A percentile compares a stretch with the other conserved stretches of the same genome.
phyloP scores from a whole-genome alignment of 64 coral and sea anemone genomes.

The Stichodactyla helianthus region DNA sequence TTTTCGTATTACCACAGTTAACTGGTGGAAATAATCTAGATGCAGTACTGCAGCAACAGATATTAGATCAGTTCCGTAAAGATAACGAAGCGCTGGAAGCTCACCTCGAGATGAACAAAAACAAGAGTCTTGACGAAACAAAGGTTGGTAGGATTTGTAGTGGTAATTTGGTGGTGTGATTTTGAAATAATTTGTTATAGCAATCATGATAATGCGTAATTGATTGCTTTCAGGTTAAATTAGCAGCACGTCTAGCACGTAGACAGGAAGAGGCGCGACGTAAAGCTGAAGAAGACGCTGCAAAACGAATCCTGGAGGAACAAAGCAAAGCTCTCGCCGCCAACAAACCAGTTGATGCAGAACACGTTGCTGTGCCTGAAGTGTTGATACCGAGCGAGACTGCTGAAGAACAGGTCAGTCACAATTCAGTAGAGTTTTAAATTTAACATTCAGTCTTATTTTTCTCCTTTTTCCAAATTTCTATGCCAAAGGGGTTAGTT shows the following conservation, averaged over 20 bases:
- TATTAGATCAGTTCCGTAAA: conserved; percentile 96
- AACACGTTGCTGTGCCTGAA: conserved; percentile 78
- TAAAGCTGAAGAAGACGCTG: conserved; percentile 74
- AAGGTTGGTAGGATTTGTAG: conserved; percentile 40
- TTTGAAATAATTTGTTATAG: too few relatives aligned
- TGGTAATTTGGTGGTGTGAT: too few relatives aligned
- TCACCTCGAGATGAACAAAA: conserved; percentile 72
- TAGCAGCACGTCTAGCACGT: conserved; percentile 83
- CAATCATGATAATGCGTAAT: background rate
- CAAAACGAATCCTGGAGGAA: conserved; percentile 87
- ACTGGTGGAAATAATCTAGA: conserved; percentile 74
- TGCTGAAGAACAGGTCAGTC: conserved; percentile 76
- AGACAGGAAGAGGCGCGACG: conserved; percentile 90
- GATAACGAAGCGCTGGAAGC: conserved; percentile 68
- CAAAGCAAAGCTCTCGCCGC: conserved; percentile 86
- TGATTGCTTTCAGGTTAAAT: conserved; percentile 48
- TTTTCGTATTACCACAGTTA: conserved; percentile 39
- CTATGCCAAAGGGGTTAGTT: too few relatives aligned
- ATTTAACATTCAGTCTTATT: too few relatives aligned
- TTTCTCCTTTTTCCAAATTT: too few relatives aligned
- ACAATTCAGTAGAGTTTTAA: too few relatives aligned
- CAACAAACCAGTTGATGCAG: conserved; percentile 77
- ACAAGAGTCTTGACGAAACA: conserved; percentile 60
- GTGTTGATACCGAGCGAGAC: conserved; percentile 82
- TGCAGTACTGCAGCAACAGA: conserved; percentile 91